phyloP scores from a whole-genome alignment of 2,797 vertebrate genomes.

The Taenioides sp. region DNA sequence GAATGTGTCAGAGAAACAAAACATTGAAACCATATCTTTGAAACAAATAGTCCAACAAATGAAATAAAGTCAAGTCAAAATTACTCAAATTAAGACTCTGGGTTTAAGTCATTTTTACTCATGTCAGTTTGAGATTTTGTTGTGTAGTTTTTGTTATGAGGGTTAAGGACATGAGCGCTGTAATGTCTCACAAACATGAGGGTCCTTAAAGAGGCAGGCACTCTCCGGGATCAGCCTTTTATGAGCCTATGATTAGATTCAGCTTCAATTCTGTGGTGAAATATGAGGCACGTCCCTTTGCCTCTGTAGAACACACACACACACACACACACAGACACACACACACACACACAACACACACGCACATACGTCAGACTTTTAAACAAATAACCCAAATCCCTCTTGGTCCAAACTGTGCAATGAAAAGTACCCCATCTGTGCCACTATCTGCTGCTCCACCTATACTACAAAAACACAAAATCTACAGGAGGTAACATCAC shows the following conservation, averaged over 20 bases:
- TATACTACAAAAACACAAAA: neutral
- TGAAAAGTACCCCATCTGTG: constrained; percentile 17
- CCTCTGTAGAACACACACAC: constrained; percentile 11
- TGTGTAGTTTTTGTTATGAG: neutral
- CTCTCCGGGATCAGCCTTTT: constrained; percentile 71
- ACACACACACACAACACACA: constrained; percentile 10
- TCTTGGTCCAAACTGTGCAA: constrained; percentile 43
- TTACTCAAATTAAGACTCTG: no score
- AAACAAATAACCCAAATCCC: constrained; percentile 58
- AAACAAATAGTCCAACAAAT: no score
- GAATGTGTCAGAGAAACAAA: neutral
- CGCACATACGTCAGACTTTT: constrained; percentile 40
- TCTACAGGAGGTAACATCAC: neutral
- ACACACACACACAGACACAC: neutral
- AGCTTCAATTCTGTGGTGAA: constrained; percentile 73
- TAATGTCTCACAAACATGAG: constrained; percentile 12
- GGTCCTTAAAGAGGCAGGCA: constrained; percentile 57
- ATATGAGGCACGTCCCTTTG: constrained; percentile 65
- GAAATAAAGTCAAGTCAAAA: no score
- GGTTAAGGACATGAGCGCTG: neutral
- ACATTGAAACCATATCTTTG: no score
- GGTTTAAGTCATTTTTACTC: no score
- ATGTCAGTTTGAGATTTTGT: neutral
- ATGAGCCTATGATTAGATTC: constrained; percentile 75
- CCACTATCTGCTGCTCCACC: constrained; percentile 11